Base-by-base conservation (phyloP, 1,140 invertebrate species). In the Hyphantria cunea region DNA sequence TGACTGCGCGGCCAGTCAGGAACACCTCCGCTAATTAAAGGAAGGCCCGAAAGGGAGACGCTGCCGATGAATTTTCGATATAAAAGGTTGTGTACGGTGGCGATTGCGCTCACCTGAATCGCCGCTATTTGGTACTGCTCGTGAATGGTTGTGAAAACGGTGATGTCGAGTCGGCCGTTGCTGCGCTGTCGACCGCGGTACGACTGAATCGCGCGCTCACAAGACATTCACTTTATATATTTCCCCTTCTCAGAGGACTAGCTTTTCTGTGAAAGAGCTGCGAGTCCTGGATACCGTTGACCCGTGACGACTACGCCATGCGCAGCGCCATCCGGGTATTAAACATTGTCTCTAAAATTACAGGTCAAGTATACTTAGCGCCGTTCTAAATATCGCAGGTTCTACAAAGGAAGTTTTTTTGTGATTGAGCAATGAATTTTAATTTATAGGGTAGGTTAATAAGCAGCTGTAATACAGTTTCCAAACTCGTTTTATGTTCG, bases 131-230 rank as follows among this genome's bases (percentile, higher is more conserved):
- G 17, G 17, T 25, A 25, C 17, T 25, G 17, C 5, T 25, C 17
- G 1, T 25, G 17, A 25, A 25, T 25, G 2, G 50, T 49, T 52
- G 52, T 33, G 31, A 17, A 39, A 17, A 33, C 13, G 39, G 56
- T 34, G 49, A 5, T 25, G 14, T 42, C 39, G 45, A 55, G 53
- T 52, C 66, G 74, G 65, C 70, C 71, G 71, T 51, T 71, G 44
- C 58, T 71, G 42, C 63, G 61, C 37, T 53, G 70, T 80, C 66
- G 69, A 70, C 47, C 70, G 76, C 75, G 72, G 75, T 71, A 64
- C 78, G 77, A 88, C 85, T 88, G 85, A 86, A 55, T 76, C 79
- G 74, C 76, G 80, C 83, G 82, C 73, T 61, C 72, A 66, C 68
- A 64, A 49, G n/a, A 58, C 83, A 51, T 68, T 72, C 73, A 70